Percentiles rank a stretch among this genome's conserved stretches.
These are phyloP conservation scores for Bubo blakistoni DNA, from an alignment of 2,113 vertebrate genomes.

Conservation along the genomic window DNA sequence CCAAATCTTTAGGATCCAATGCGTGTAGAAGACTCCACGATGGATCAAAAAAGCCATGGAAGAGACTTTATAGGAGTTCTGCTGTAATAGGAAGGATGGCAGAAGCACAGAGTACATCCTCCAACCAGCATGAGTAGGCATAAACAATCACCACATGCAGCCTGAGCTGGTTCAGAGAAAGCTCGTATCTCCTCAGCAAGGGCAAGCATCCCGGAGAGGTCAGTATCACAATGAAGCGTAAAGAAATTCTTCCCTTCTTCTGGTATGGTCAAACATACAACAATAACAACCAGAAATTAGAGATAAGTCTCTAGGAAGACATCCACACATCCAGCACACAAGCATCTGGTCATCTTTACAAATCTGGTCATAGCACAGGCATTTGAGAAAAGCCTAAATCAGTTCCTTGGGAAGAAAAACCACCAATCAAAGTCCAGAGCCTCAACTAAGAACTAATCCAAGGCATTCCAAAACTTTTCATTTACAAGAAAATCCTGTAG, in stretches of 20 bases:
- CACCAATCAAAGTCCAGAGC: not conserved
- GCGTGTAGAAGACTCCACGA: not conserved
- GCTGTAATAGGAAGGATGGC: not conserved
- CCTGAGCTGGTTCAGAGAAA: not conserved
- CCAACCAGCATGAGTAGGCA: not conserved
- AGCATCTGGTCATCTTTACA: not conserved
- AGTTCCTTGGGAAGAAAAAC: not conserved
- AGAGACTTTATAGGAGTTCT: not conserved
- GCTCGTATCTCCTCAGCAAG: accelerated
- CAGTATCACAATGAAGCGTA: not conserved
- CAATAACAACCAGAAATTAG: not conserved
- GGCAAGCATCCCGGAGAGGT: not conserved
- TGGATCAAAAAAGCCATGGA: not conserved
- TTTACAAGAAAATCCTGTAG: not conserved
- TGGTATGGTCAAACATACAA: not conserved
- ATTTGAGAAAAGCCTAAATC: not conserved
- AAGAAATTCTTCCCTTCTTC: not conserved
- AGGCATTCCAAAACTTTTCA: not conserved
- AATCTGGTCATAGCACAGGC: not conserved
- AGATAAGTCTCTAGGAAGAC: not conserved
- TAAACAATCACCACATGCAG: not conserved
- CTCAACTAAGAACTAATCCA: not conserved
- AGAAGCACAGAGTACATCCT: not conserved
- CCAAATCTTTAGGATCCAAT: not conserved
- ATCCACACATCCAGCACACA: not conserved